phyloP scores from a whole-genome alignment of 2,113 vertebrate genomes.

The Psilopogon haemacephalus region DNA sequence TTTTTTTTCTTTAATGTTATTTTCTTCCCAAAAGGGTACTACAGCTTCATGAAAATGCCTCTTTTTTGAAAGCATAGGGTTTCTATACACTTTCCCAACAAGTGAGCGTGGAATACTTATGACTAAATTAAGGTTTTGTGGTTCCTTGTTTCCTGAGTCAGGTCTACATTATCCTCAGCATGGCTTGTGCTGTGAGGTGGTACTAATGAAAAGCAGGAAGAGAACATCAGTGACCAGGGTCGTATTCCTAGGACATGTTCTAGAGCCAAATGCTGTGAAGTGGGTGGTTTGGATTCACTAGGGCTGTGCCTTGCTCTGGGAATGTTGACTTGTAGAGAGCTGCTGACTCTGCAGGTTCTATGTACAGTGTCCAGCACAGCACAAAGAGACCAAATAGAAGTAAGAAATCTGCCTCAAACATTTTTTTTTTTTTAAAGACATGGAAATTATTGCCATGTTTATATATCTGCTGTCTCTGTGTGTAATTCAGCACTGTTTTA shows the following conservation, averaged over 20 bases:
- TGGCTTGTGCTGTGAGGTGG: background rate
- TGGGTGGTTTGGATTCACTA: background rate
- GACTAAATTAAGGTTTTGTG: background rate
- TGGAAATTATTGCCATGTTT: background rate
- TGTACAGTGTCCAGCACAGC: background rate
- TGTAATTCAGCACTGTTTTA: background rate
- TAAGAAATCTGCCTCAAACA: background rate
- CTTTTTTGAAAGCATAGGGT: background rate
- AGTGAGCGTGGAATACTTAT: background rate
- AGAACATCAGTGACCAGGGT: background rate
- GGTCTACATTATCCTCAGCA: background rate
- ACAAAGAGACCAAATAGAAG: background rate
- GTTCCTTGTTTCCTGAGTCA: background rate
- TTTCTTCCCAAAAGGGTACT: rapidly evolving
- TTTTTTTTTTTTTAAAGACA: too few relatives aligned
- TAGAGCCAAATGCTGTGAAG: rapidly evolving
- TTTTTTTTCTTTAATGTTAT: too few relatives aligned
- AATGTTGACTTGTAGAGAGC: background rate
- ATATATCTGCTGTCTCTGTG: background rate
- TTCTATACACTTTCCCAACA: background rate
- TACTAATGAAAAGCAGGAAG: background rate
- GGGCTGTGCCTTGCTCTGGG: rapidly evolving
- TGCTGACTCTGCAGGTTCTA: background rate
- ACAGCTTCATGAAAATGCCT: background rate
- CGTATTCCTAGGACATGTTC: rapidly evolving